phyloP scores from a whole-genome alignment of 2,113 vertebrate species.

The Peromyscus polionotus region DNA sequence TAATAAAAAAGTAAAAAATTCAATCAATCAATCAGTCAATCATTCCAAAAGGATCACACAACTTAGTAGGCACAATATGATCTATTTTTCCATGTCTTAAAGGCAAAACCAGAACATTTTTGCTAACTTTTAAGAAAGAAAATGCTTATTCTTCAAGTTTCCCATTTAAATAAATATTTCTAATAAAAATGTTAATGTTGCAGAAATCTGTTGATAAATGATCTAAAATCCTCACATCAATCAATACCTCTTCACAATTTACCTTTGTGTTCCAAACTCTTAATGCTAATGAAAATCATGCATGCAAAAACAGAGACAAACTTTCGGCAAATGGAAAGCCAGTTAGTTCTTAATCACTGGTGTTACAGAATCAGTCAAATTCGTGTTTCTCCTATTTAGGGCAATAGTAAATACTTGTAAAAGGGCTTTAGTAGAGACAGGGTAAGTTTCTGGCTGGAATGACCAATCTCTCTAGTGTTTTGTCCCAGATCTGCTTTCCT shows the following conservation, averaged over 20 bases:
- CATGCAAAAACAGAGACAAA: background rate
- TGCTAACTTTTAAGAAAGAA: slow-evolving; percentile 30
- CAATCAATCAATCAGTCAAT: slow-evolving; percentile 62
- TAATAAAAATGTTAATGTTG: slow-evolving; percentile 47
- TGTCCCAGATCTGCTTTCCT: background rate
- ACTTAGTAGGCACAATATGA: slow-evolving; percentile 31
- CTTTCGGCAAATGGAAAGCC: background rate
- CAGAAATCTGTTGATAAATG: slow-evolving; percentile 55
- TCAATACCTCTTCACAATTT: background rate
- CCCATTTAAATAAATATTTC: slow-evolving; percentile 26
- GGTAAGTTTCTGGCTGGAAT: background rate
- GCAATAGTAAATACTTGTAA: background rate
- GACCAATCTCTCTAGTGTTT: background rate
- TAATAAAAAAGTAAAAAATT: slow-evolving; percentile 73
- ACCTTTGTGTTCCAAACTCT: slow-evolving; percentile 27
- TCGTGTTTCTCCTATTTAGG: background rate
- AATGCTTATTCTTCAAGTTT: slow-evolving; percentile 26
- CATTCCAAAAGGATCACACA: slow-evolving; percentile 49
- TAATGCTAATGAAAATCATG: slow-evolving; percentile 41
- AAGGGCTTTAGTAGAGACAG: background rate
- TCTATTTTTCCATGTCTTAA: slow-evolving; percentile 52
- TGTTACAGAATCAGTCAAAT: background rate
- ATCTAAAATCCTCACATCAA: background rate
- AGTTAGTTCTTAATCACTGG: background rate
- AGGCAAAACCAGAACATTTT: slow-evolving; percentile 7